Evolutionary conservation across 1,140 invertebrate genomes (phyloP).

Genomic region (Solenopsis invicta): DNA sequence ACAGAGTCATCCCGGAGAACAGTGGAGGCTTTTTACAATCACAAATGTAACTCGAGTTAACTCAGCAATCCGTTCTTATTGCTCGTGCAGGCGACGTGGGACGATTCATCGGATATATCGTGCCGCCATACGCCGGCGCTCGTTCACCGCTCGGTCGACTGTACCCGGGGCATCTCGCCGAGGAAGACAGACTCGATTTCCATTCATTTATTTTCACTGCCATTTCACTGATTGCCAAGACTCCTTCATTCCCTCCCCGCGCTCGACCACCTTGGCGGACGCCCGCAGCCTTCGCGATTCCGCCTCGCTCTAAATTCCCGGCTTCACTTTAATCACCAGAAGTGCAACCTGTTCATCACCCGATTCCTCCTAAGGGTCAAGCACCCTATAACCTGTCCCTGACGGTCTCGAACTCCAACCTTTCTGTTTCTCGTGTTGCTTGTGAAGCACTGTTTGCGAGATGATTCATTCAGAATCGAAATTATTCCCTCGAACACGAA

Average conservation of each 20-base stretch:
- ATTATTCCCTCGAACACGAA: not conserved
- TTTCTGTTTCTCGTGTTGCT: slow-evolving; percentile 40
- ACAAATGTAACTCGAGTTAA: slow-evolving; percentile 79
- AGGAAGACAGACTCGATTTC: slow-evolving; percentile 83
- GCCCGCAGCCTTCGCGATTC: slow-evolving; percentile 45
- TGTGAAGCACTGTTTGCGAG: not conserved
- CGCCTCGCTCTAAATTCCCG: slow-evolving; percentile 80
- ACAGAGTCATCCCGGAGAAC: slow-evolving; percentile 60
- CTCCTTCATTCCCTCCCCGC: slow-evolving; percentile 51
- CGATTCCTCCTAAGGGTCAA: slow-evolving; percentile 74
- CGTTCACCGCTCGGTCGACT: slow-evolving; percentile 61
- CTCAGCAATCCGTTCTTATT: slow-evolving; percentile 80
- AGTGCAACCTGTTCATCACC: slow-evolving; percentile 76
- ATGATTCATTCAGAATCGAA: not conserved
- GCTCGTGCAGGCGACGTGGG: slow-evolving; percentile 70
- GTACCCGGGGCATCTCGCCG: slow-evolving; percentile 7
- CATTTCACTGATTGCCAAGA: slow-evolving; percentile 84
- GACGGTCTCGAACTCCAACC: slow-evolving; percentile 38
- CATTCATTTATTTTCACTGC: slow-evolving; percentile 85
- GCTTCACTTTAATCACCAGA: slow-evolving; percentile 82
- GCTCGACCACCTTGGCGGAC: slow-evolving; percentile 19
- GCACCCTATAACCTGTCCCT: slow-evolving; percentile 75
- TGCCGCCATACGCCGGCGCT: slow-evolving; percentile 59
- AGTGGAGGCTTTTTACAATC: slow-evolving; percentile 79
- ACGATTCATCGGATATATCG: slow-evolving; percentile 47